Conservation (phyloP, 2,113 vertebrate species). For the Calyptomena viridis region DNA sequence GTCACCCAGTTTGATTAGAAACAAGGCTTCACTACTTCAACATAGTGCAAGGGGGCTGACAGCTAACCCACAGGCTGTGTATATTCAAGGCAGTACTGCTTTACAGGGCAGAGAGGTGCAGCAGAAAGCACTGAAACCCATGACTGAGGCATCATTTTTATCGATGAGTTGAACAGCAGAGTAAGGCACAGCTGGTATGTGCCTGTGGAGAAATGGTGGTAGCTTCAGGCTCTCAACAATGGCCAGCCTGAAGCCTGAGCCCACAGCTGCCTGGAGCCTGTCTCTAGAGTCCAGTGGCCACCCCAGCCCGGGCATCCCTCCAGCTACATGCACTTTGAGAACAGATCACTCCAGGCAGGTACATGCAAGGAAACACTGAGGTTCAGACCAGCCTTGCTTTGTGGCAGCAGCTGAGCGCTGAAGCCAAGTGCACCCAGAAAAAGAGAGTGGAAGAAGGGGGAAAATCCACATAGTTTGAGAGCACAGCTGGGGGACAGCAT, state of each 20-base stretch:
- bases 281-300: neutral
- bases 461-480: neutral
- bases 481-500: neutral
- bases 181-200: neutral
- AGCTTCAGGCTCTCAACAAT: neutral
- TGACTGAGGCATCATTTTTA: neutral
- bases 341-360: neutral
- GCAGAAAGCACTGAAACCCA: neutral
- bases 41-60: neutral
- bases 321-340: neutral
- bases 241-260: neutral
- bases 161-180: neutral
- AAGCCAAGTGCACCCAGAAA: neutral
- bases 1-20: neutral
- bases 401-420: neutral
- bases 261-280: neutral
- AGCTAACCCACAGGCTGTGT: neutral
- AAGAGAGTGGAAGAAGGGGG: neutral
- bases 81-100: neutral
- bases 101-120: neutral
- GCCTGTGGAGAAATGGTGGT: accelerated
- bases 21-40: accelerated
- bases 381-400: neutral
- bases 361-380: neutral
- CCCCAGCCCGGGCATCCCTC: neutral